Evolutionary conservation across 2,113 vertebrate genomes (phyloP).

Genomic region (Salvator merianae): DNA sequence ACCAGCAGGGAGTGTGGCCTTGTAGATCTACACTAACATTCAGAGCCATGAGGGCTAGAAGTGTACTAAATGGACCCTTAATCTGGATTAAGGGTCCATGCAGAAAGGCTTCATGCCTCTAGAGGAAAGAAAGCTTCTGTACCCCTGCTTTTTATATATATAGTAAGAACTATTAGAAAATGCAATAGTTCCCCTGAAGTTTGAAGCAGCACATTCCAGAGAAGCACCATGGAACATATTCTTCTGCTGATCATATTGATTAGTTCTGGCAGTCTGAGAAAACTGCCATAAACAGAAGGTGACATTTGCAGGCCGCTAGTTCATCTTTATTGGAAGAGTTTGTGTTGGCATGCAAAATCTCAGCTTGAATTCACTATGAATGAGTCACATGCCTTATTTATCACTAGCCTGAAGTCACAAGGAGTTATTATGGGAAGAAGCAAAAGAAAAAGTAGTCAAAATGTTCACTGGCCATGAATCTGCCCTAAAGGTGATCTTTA

Average conservation of each 20-base stretch:
- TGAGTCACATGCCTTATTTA: conserved; percentile 1
- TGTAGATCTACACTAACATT: too few species aligned
- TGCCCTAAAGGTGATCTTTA: background rate
- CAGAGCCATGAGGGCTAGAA: too few species aligned
- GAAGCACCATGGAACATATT: background rate
- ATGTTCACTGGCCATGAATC: background rate
- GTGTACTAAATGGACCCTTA: too few species aligned
- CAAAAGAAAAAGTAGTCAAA: background rate
- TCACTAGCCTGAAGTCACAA: background rate
- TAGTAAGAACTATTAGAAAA: background rate
- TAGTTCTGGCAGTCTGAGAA: background rate
- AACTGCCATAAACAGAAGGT: background rate
- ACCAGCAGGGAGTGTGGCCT: too few species aligned
- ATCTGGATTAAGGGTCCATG: too few species aligned
- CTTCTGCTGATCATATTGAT: background rate
- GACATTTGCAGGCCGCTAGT: background rate
- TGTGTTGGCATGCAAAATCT: background rate
- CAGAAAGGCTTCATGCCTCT: too few species aligned
- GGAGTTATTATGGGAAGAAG: background rate
- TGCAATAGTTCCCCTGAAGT: background rate
- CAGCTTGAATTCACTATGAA: background rate
- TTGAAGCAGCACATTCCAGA: background rate
- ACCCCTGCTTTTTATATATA: background rate
- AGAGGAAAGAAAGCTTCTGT: background rate
- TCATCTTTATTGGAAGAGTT: background rate